Conservation (phyloP, 2,888 invertebrate species). For the Xestia ashworthii region DNA sequence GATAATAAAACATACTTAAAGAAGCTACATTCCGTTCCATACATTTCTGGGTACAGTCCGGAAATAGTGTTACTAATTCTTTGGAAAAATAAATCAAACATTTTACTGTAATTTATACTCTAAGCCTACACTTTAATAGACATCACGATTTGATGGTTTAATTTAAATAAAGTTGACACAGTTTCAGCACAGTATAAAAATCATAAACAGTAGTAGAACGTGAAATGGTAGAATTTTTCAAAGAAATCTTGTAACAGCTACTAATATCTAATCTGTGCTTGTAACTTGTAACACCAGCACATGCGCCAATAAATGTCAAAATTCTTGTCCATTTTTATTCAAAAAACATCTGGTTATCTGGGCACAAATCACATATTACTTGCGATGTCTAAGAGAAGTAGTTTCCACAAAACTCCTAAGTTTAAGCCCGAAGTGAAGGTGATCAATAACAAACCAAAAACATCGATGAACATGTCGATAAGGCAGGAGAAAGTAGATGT, state of each 20-base stretch:
- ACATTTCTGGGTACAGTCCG: too few relatives aligned
- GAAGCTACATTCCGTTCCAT: too few relatives aligned
- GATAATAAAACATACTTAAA: neutral
- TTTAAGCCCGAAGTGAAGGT: slow-evolving; percentile 85
- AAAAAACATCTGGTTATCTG: slow-evolving; percentile 83
- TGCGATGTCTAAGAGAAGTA: slow-evolving; percentile 85
- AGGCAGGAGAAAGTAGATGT: slow-evolving; percentile 85
- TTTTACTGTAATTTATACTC: too few relatives aligned
- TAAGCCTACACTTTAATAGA: too few relatives aligned
- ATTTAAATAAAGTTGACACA: neutral
- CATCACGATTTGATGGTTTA: neutral
- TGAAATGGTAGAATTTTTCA: slow-evolving; percentile 30
- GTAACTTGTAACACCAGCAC: slow-evolving; percentile 68
- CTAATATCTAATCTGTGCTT: too few relatives aligned
- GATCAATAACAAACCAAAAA: slow-evolving; percentile 73
- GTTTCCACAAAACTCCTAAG: slow-evolving; percentile 81
- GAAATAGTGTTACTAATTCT: neutral
- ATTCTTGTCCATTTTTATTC: slow-evolving; percentile 85
- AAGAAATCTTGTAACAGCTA: neutral
- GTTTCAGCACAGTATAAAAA: too few relatives aligned
- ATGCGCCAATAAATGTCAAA: slow-evolving; percentile 86
- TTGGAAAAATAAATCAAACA: too few relatives aligned
- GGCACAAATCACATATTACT: slow-evolving; percentile 72
- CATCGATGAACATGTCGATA: slow-evolving; percentile 70
- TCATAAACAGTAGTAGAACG: neutral